phyloP scores from a whole-genome alignment of 92 coral and sea anemone species.

The Zoanthus sociatus region DNA sequence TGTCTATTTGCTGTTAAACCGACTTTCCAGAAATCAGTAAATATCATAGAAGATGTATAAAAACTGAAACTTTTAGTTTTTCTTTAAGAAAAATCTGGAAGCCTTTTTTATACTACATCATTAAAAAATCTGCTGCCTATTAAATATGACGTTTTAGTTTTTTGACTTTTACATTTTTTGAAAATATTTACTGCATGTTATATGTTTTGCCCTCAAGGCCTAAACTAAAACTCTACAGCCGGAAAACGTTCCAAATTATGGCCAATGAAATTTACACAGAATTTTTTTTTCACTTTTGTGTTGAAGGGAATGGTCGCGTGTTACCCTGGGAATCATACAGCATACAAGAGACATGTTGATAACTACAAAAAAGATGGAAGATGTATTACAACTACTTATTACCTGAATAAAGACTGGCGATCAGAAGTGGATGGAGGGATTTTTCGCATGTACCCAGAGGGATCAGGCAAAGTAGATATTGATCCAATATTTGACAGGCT shows the following conservation, averaged over 20 bases:
- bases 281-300: background rate
- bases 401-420: slow-evolving; percentile 87
- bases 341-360: slow-evolving; percentile 91
- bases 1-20: no score
- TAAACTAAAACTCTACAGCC: no score
- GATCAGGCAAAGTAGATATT: slow-evolving; percentile 71
- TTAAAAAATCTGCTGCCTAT: no score
- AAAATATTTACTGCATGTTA: background rate
- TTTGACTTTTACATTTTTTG: background rate
- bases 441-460: slow-evolving; percentile 84
- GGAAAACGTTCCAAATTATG: no score
- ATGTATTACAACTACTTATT: slow-evolving; percentile 87
- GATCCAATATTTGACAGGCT: slow-evolving; percentile 91
- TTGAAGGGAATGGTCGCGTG: slow-evolving; percentile 94
- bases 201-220: no score
- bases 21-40: no score
- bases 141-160: background rate
- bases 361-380: slow-evolving; percentile 97
- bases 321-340: slow-evolving; percentile 86
- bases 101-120: no score
- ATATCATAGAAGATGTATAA: no score
- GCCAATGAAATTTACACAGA: background rate
- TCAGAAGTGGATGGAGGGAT: slow-evolving; percentile 82
- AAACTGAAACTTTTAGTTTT: no score
- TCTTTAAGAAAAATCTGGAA: no score